Evolutionary conservation across 2,888 invertebrate species (phyloP).

Genomic region (Cremastinae sp.): DNA sequence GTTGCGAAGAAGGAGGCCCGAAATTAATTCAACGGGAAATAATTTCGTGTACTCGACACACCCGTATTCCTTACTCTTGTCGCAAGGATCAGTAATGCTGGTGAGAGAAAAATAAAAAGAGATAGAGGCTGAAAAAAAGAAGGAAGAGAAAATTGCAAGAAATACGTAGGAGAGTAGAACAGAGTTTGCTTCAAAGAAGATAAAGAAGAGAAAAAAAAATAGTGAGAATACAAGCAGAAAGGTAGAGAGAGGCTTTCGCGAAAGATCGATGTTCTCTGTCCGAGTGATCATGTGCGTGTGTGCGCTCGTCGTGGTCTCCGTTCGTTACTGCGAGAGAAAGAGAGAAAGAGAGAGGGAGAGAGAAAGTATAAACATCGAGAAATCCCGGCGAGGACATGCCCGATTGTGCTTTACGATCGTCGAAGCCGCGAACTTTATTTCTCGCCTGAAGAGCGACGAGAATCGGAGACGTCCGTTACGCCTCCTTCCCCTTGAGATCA

Average conservation of each 20-base stretch:
- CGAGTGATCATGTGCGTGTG: constrained; percentile 53
- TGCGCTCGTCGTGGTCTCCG: constrained; percentile 35
- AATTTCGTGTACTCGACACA: constrained; percentile 33
- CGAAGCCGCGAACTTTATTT: constrained; percentile 58
- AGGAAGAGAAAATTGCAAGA: constrained; percentile 34
- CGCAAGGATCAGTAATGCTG: constrained; percentile 5
- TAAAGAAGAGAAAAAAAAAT: constrained; percentile 30
- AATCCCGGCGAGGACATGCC: constrained; percentile 52
- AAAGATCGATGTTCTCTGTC: constrained; percentile 67
- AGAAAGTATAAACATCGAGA: constrained; percentile 68
- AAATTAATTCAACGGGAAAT: constrained; percentile 48
- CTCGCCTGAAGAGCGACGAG: constrained; percentile 31
- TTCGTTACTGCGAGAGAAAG: constrained; percentile 56
- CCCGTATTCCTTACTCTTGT: constrained; percentile 42
- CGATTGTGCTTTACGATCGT: constrained; percentile 66
- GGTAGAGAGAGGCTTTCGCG: constrained; percentile 63
- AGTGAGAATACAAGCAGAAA: constrained; percentile 18
- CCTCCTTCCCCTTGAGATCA: constrained; percentile 37
- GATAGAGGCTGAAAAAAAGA: constrained; percentile 18
- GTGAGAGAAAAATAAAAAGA: constrained; percentile 14
- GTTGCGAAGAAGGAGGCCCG: not conserved
- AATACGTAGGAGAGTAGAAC: constrained; percentile 39
- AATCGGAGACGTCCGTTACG: constrained; percentile 42
- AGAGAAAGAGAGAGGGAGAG: constrained; percentile 20
- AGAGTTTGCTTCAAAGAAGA: constrained; percentile 1